Percentiles rank a stretch among this genome's conserved stretches.
These are phyloP conservation scores for Spodoptera littoralis DNA, from an alignment of 2,888 invertebrate genomes.

Conservation along the genomic window DNA sequence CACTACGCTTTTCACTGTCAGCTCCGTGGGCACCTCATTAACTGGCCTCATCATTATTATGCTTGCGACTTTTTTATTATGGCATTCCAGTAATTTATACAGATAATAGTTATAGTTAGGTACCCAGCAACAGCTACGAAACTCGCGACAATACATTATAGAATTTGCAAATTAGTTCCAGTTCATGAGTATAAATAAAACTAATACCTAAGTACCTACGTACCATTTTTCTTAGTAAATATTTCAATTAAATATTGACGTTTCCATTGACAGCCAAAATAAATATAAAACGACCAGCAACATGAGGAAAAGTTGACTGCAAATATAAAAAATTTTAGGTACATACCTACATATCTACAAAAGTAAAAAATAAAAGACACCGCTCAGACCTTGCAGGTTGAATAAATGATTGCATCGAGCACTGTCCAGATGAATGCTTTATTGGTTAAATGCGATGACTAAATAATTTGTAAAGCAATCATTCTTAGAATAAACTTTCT, in stretches of 20 bases:
- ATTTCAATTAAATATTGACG: neutral
- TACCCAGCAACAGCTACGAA: too few relatives aligned
- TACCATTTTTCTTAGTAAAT: too few relatives aligned
- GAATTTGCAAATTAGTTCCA: too few relatives aligned
- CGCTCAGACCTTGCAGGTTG: neutral
- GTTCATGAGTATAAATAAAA: too few relatives aligned
- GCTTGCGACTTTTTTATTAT: neutral
- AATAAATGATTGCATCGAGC: conserved; percentile 5
- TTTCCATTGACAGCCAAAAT: neutral
- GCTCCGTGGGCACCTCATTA: conserved; percentile 9
- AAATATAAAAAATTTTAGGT: conserved; percentile 6
- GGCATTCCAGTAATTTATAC: too few relatives aligned
- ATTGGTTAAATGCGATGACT: conserved; percentile 41
- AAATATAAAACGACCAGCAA: neutral
- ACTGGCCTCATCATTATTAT: neutral
- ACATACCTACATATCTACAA: too few relatives aligned
- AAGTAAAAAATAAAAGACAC: neutral
- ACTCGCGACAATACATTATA: too few relatives aligned
- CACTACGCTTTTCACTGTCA: conserved; percentile 23
- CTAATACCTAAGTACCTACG: too few relatives aligned
- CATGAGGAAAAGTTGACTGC: conserved; percentile 6
- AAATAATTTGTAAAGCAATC: conserved; percentile 28
- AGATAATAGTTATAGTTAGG: too few relatives aligned
- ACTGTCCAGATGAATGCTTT: conserved; percentile 2
- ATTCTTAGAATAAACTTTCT: conserved; percentile 49